Base-by-base conservation (phyloP, 53 echinoderm and acorn worm genomes). In the Pentamera pediparva region DNA sequence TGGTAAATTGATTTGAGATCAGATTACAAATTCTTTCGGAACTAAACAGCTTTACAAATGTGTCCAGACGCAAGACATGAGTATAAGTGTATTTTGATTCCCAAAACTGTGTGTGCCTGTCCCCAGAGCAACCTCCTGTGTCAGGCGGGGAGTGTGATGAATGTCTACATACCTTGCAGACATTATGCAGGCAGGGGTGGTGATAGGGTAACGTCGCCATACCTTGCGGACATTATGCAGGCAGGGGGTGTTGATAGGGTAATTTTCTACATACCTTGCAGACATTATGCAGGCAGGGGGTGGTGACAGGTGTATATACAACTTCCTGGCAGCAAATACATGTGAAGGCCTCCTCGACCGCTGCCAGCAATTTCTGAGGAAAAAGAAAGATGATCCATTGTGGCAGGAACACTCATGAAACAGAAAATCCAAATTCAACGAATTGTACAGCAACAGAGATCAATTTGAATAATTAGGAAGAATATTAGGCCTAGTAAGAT, bases 261-360 rank as follows among this genome's bases (percentile, higher is more conserved):
- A 64, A 17, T 7, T 64, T 64, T 35, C 32, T 6, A 72, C 87
- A 69, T 86, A 98, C 98, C 86, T 98, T 98, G 74, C 98, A 98
- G 35, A 92, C 81, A 65, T 98, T 98, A 62, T 98, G 98, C 50
- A 78, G 80, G 75, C 98, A 98, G 1, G 98, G 89, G 33, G 92
- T 98, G 8, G 98, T 89, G 82, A 98, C 77, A 10, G 98, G 92
- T n/a, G 86, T 77, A 47, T 78, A 92, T 4, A 80, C 98, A n/a
- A 98, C 91, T 61, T 98, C 98, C 48, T 98, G 98, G 35, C 98
- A 98, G 78, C 98, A 98, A 58, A 98, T 92, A 58, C 98, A 98
- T 11, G 86, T 86, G 37, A 98, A 98, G 1, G 78, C 86, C 37
- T 98, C 98, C 73, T 91, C 98, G 9, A 96, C 89, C 15, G 81